A percentile compares a stretch with the other conserved stretches of the same genome.
phyloP scores from a whole-genome alignment of 2,797 vertebrate species.

The Dryobates pubescens region DNA sequence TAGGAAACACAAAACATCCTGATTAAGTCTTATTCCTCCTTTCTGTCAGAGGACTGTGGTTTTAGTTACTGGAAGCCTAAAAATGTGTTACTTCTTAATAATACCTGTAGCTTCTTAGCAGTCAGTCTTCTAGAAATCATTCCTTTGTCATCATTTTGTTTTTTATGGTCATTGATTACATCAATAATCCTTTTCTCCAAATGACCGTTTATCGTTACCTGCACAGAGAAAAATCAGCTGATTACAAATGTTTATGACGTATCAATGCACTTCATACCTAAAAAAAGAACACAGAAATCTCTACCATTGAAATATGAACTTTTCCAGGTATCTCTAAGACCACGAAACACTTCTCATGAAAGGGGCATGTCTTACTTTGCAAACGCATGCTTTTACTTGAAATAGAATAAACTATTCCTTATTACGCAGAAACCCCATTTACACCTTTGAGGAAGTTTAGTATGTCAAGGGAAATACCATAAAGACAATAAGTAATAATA shows the following conservation, averaged over 20 bases:
- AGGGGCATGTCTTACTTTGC: neutral
- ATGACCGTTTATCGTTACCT: constrained; percentile 91
- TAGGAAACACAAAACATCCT: neutral
- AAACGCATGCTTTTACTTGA: neutral
- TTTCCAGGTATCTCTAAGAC: neutral
- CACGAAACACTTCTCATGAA: rapidly evolving
- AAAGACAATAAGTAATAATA: neutral
- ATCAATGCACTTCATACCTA: neutral
- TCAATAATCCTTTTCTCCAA: constrained; percentile 94
- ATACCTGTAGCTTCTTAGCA: constrained; percentile 93
- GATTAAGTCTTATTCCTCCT: neutral
- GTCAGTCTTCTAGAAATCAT: constrained; percentile 92
- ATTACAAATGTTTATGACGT: neutral
- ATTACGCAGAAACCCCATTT: neutral
- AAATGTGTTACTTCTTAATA: neutral
- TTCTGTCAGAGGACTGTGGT: neutral
- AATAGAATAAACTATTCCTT: neutral
- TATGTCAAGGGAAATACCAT: neutral
- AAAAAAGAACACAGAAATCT: neutral
- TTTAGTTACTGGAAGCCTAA: neutral
- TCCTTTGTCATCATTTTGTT: constrained; percentile 87
- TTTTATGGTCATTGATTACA: constrained; percentile 93
- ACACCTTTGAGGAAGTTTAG: neutral
- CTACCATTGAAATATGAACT: neutral
- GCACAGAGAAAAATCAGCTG: constrained; percentile 17